phyloP scores from a whole-genome alignment of 2,888 invertebrate genomes.

The Meloe dianella region DNA sequence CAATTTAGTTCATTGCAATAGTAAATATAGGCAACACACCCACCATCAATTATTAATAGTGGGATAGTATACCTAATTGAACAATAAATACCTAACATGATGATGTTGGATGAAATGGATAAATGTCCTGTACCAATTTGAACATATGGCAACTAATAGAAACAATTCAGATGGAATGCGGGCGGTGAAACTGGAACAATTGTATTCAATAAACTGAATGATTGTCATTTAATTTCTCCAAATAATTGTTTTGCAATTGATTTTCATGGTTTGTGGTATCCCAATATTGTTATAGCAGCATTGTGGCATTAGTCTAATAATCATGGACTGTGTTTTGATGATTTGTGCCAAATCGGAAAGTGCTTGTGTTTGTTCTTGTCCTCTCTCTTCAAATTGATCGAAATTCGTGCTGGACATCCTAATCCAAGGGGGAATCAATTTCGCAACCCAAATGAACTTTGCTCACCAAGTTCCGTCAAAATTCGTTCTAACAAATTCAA shows the following conservation, averaged over 20 bases:
- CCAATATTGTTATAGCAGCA: too few species aligned
- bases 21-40: constrained; percentile 47
- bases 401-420: too few species aligned
- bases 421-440: constrained; percentile 29
- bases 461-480: constrained; percentile 31
- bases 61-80: too few species aligned
- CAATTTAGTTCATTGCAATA: constrained; percentile 62
- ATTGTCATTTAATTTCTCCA: too few species aligned
- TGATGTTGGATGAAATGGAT: too few species aligned
- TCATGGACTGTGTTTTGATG: neutral
- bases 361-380: neutral
- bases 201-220: constrained; percentile 34
- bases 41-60: constrained; percentile 51
- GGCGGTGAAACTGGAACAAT: constrained; percentile 53
- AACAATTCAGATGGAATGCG: constrained; percentile 53
- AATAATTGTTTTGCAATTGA: too few species aligned
- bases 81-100: too few species aligned
- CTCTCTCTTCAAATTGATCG: neutral
- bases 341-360: constrained; percentile 25
- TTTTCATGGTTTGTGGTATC: too few species aligned
- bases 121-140: too few species aligned
- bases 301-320: too few species aligned
- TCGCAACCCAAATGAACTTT: constrained; percentile 2
- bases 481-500: neutral
- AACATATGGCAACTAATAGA: too few species aligned